phyloP scores from a whole-genome alignment of 2,113 vertebrate species.

The Gracilinanus agilis region DNA sequence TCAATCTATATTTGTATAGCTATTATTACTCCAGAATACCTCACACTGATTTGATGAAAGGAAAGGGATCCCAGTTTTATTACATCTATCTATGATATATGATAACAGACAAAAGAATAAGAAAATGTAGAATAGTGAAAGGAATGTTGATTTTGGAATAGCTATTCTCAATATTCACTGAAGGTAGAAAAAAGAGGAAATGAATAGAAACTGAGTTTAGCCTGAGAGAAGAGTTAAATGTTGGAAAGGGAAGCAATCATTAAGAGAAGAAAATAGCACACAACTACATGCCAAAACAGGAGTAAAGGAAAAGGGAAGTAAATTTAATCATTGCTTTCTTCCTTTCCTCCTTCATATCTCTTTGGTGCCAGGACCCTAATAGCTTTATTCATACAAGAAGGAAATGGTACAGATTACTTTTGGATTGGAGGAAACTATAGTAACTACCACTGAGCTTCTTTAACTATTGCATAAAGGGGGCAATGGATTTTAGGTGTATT shows the following conservation, averaged over 20 bases:
- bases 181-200: not conserved
- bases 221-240: not conserved
- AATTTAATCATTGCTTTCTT: not conserved
- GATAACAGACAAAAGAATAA: not conserved
- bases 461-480: not conserved
- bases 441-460: not conserved
- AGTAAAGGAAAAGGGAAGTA: not conserved
- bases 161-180: not conserved
- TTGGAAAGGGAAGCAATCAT: not conserved
- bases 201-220: not conserved
- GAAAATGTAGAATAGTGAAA: not conserved
- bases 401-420: not conserved
- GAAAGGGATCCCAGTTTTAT: not conserved
- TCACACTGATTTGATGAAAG: not conserved
- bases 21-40: not conserved
- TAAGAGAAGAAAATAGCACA: not conserved
- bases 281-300: not conserved
- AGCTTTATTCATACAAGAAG: not conserved
- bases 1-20: not conserved
- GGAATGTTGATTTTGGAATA: not conserved
- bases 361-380: not conserved
- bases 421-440: not conserved
- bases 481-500: not conserved
- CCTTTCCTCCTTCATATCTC: not conserved
- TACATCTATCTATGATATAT: not conserved